Conservation (phyloP, 2,797 vertebrate species). For the Sarcoramphus papa region DNA sequence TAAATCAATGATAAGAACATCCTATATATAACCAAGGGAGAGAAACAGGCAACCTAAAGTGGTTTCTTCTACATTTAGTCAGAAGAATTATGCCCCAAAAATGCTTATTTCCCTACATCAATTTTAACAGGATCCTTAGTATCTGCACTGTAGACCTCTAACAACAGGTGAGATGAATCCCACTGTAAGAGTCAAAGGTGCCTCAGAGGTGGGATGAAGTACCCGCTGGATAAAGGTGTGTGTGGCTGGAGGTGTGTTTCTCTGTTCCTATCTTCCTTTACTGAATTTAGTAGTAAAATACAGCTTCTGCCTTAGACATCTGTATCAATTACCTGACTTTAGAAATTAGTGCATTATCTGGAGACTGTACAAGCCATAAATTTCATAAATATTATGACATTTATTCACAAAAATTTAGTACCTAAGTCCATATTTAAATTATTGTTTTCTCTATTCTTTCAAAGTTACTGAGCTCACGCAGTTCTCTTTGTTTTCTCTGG, state of each 20-base stretch:
- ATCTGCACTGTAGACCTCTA: neutral
- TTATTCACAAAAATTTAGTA: neutral
- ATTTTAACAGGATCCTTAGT: neutral
- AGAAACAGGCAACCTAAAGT: neutral
- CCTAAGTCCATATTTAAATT: neutral
- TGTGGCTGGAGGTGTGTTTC: neutral
- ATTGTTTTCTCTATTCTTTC: neutral
- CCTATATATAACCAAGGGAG: neutral
- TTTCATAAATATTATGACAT: neutral
- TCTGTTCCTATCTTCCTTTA: neutral
- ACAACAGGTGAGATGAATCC: neutral
- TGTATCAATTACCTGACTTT: neutral
- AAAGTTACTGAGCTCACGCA: neutral
- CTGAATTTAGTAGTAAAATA: neutral
- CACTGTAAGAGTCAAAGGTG: neutral
- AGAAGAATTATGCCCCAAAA: neutral
- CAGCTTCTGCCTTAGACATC: neutral
- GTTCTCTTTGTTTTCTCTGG: neutral
- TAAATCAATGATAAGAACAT: neutral
- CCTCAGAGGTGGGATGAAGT: neutral
- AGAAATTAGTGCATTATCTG: neutral
- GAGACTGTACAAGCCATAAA: neutral
- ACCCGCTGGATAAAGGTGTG: fast-evolving
- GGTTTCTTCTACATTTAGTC: neutral
- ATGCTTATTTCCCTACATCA: neutral